phyloP scores from a whole-genome alignment of 2,113 vertebrate species.

The Fulica atra region DNA sequence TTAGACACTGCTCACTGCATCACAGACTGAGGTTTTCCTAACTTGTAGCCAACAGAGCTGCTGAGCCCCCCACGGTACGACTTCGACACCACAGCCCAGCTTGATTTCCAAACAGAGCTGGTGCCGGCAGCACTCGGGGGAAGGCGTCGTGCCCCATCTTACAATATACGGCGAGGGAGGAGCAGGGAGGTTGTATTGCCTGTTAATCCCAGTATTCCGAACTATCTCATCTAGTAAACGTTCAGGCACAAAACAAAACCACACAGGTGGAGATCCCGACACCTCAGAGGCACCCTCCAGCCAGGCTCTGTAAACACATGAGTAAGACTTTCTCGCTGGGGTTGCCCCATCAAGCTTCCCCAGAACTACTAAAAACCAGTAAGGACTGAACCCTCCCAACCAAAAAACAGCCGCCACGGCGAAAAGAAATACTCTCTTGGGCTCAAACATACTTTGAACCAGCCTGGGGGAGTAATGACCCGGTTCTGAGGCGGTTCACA shows the following conservation, averaged over 20 bases:
- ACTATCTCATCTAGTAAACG: background rate
- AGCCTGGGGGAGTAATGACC: background rate
- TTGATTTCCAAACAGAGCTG: background rate
- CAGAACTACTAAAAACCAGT: background rate
- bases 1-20: background rate
- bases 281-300: background rate
- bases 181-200: background rate
- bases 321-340: background rate
- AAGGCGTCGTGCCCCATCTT: rapidly evolving
- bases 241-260: background rate
- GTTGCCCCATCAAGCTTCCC: background rate
- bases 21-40: rapidly evolving
- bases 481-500: background rate
- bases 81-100: background rate
- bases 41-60: rapidly evolving
- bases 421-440: background rate
- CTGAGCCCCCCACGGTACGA: rapidly evolving
- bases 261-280: background rate
- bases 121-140: rapidly evolving
- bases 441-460: background rate
- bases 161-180: background rate
- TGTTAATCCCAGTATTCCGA: background rate
- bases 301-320: background rate
- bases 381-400: background rate
- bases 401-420: background rate